Evolutionary conservation across 1,140 invertebrate genomes (phyloP), one percentile per base, ranked within the genome.

Genomic region (Elymnias hypermnestra): DNA sequence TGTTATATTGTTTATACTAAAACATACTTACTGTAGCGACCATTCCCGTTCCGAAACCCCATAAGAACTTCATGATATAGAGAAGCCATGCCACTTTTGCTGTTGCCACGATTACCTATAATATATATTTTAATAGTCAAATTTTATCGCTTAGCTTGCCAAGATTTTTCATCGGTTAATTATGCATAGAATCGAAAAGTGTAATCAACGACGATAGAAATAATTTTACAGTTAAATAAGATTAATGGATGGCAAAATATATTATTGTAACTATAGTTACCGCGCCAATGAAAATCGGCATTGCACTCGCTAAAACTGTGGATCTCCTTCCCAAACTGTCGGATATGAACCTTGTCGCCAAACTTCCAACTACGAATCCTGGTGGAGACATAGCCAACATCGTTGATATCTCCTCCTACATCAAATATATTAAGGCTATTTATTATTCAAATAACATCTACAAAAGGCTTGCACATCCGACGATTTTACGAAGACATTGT

Each of bases 321-420:
- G 68, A 52, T 57, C 90, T 91, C 31, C 93, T 79, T 1, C 94
- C 93, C 17, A 90, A 62, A 23, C 66, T 77, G 63, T 94, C 92
- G 2, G 91, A 87, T 1, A 89, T 42, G 52, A 89, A 79, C 37
- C 87, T 51, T 0, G 88, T 83, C 0, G 86, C 74, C 0, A 89
- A 58, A 2, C 89, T 89, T 0, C 90, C 92, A 0, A 88, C 46
- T 6, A 92, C 81, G 1, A 91, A 92, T 0, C 92, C 93, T 3
- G 93, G 70, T 0, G 91, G 88, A 46, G 91, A 77, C 21, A 94
- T 70, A 1, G 90, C 89, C 2, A 90, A 87, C 60, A 94, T 89
- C 90, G 91, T 93, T 0, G 90, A 89, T 17, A 77, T 73, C 57
- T 89, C 69, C 14, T 76, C 68, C 50, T 87, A n/a, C n/a, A n/a